These are phyloP conservation scores for Meteorus colon DNA, from an alignment of 2,888 invertebrate genomes.

Conservation along the genomic window DNA sequence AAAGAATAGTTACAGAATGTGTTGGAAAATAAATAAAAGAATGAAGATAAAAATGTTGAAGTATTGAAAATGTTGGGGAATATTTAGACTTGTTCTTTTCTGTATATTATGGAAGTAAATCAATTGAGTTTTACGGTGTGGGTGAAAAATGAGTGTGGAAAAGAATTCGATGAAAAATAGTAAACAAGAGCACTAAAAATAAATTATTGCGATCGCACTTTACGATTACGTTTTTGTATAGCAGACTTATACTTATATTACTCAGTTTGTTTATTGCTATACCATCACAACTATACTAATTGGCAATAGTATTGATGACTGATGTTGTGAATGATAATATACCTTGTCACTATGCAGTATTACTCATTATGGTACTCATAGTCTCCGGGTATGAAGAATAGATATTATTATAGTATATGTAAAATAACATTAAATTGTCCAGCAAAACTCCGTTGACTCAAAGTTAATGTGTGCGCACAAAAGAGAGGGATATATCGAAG, in stretches of 20 bases:
- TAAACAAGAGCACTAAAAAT: not conserved
- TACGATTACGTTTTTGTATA: not conserved
- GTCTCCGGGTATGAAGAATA: no score
- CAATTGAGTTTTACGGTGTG: not conserved
- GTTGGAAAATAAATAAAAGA: not conserved
- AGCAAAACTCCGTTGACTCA: not conserved
- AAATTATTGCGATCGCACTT: not conserved
- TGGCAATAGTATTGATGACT: no score
- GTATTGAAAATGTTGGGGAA: not conserved
- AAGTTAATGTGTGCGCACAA: not conserved
- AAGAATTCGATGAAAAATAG: not conserved
- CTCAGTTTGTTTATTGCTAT: no score
- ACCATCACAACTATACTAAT: not conserved
- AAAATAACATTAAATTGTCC: not conserved
- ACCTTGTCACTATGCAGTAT: no score
- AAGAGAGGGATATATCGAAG: conserved; percentile 12
- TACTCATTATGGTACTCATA: no score
- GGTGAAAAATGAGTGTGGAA: not conserved
- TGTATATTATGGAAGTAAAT: no score
- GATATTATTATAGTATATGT: no score
- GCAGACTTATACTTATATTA: not conserved
- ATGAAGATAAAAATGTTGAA: not conserved
- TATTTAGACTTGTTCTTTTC: not conserved
- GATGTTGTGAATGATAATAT: no score
- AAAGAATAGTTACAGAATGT: not conserved